Percentiles rank a stretch among this genome's conserved stretches.
Conservation (phyloP, 2,888 invertebrate species). For the Pollenia angustigena region DNA sequence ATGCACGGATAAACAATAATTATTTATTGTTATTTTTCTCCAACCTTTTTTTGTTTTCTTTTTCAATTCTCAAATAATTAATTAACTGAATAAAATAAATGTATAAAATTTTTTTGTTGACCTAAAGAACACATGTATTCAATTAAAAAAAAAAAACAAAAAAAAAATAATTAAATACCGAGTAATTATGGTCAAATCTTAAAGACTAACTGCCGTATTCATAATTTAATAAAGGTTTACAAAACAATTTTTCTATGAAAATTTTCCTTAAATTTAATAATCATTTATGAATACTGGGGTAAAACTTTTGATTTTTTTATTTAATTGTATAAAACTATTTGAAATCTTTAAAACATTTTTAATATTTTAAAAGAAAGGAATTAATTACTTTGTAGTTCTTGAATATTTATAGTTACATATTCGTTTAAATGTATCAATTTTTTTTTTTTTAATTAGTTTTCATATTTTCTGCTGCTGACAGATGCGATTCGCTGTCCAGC, state of each 20-base stretch:
- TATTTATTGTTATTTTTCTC: slow-evolving; percentile 52
- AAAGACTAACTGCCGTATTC: too few species aligned
- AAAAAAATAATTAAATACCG: slow-evolving; percentile 25
- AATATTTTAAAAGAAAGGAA: neutral
- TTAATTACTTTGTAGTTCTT: neutral
- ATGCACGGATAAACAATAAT: slow-evolving; percentile 66
- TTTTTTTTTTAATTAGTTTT: neutral
- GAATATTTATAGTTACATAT: neutral
- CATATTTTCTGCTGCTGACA: neutral
- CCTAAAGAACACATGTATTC: slow-evolving; percentile 28
- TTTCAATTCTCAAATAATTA: slow-evolving; percentile 50
- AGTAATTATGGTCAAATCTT: slow-evolving; percentile 30
- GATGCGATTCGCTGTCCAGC: slow-evolving; percentile 14
- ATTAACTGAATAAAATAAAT: slow-evolving; percentile 54
- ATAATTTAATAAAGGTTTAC: too few species aligned
- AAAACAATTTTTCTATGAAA: too few species aligned
- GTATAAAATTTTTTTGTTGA: slow-evolving; percentile 25
- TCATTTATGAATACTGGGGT: too few species aligned
- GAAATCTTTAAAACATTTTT: neutral
- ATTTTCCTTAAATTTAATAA: too few species aligned
- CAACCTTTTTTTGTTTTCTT: slow-evolving; percentile 1
- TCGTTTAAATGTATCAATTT: slow-evolving; percentile 29
- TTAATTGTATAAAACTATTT: slow-evolving; percentile 12
- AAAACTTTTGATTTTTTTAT: slow-evolving; percentile 8
- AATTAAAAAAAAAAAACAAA: slow-evolving; percentile 28